Base-by-base conservation (phyloP, 2,797 vertebrate genomes). In the Philypnodon macrostomus region DNA sequence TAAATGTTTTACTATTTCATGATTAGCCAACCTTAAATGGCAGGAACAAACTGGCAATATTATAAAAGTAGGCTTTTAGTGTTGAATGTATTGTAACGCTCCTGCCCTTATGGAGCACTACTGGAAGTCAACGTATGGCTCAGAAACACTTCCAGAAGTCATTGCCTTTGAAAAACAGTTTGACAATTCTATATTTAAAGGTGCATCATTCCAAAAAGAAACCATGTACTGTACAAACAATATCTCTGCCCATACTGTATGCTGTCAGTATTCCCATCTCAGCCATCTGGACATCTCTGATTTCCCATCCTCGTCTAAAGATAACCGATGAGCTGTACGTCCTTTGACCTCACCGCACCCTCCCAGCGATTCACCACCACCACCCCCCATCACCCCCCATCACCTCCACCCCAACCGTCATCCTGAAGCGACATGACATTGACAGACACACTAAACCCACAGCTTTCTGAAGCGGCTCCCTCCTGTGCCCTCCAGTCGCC, bases 351-450 rank as follows among this genome's bases (percentile, higher is more conserved):
- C 67, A 59, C 65, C 67, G 72, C 73, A 62, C 68, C 76, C 73
- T 79, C 73, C 76, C 67, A 71, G 78, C 72, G 18, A 73, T 55
- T 58, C 48, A 78, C 40, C 26, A 15, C 14, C 24, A 12, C 14
- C 32, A 12, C 63, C 51, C 47, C 54, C 42, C 50, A 60, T 39
- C 48, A 57, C 54, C 36, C 51, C 54, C 81, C 53, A 62, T 58
- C 36, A 44, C 71, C 58, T 38, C 72, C 75, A 76, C 74, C 80
- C 77, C 58, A 83, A 76, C 78, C 9, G 6, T 82, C 77, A 87
- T 86, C 75, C 67, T 81, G 73, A 87, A 31, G 65, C 69, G 82
- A 83, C 53, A 19, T 79, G 84, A 85, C 84, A 80, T 61, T 85
- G 84, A 87, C 79, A 73, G 83, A 80, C 80, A 81, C 75, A 74